Evolutionary conservation across 1,140 invertebrate genomes (phyloP).

Genomic region (Anthonomus grandis): DNA sequence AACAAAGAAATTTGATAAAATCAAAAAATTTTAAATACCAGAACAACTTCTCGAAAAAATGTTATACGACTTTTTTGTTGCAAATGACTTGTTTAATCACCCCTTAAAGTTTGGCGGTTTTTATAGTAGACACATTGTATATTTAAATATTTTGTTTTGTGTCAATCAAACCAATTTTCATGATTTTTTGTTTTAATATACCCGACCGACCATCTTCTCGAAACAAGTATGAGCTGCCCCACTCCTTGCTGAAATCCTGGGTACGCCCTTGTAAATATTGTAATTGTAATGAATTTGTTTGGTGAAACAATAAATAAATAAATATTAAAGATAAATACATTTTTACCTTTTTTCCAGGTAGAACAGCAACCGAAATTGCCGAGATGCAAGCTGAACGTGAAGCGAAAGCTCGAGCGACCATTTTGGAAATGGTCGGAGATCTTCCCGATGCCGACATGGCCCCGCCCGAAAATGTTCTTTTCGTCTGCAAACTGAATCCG

Average conservation of each 20-base stretch:
- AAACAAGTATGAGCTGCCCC: too few species aligned
- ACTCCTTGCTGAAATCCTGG: too few species aligned
- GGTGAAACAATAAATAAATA: background rate
- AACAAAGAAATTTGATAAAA: too few species aligned
- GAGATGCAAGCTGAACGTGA: constrained; percentile 90
- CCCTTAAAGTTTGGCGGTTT: too few species aligned
- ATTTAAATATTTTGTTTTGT: background rate
- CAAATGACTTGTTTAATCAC: too few species aligned
- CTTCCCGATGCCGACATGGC: constrained; percentile 95
- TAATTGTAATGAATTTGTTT: background rate
- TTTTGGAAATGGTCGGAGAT: constrained; percentile 98
- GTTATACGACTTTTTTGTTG: too few species aligned
- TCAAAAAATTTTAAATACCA: too few species aligned
- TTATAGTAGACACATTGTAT: too few species aligned
- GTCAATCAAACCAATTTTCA: background rate
- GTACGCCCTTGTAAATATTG: too few species aligned
- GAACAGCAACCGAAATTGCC: constrained; percentile 76
- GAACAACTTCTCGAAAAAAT: too few species aligned
- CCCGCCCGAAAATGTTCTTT: constrained; percentile 98
- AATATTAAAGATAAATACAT: background rate
- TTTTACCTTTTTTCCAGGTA: constrained; percentile 38
- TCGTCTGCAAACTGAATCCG: constrained; percentile 99
- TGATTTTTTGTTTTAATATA: background rate
- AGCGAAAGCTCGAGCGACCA: constrained; percentile 93
- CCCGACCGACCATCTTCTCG: too few species aligned